Conservation (phyloP, 2,113 vertebrate species). For the Pelodiscus sinensis region DNA sequence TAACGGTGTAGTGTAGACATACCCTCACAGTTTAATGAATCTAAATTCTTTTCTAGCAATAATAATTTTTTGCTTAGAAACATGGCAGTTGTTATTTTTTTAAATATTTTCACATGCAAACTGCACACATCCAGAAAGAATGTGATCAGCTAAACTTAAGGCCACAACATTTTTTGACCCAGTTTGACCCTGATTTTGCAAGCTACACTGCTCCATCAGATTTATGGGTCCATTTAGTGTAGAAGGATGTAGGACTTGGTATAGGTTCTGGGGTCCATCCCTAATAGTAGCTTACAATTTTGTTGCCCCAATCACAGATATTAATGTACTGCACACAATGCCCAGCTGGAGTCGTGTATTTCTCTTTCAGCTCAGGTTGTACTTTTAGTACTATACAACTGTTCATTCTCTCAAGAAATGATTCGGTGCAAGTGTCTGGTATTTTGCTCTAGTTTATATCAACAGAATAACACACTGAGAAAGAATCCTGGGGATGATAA, state of each 20-base stretch:
- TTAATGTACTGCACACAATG: neutral
- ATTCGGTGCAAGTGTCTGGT: conserved; percentile 13
- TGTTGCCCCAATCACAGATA: neutral
- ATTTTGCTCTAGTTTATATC: neutral
- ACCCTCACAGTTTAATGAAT: neutral
- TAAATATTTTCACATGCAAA: neutral
- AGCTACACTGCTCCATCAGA: neutral
- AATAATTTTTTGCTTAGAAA: neutral
- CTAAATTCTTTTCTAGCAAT: neutral
- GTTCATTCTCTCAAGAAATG: neutral
- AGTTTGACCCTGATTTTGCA: neutral
- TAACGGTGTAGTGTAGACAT: too few relatives aligned
- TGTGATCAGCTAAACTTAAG: neutral
- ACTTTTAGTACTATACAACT: conserved; percentile 7
- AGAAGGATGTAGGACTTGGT: neutral
- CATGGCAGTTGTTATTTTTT: neutral
- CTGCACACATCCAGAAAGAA: neutral
- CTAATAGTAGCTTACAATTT: neutral
- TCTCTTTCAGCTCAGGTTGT: neutral
- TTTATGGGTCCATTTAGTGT: neutral
- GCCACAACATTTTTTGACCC: neutral
- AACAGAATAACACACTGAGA: neutral
- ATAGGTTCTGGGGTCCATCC: neutral
- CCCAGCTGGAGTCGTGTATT: neutral
- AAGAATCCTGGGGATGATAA: neutral